phyloP scores from a whole-genome alignment of 2,797 vertebrate genomes.

The Phoebastria nigripes region DNA sequence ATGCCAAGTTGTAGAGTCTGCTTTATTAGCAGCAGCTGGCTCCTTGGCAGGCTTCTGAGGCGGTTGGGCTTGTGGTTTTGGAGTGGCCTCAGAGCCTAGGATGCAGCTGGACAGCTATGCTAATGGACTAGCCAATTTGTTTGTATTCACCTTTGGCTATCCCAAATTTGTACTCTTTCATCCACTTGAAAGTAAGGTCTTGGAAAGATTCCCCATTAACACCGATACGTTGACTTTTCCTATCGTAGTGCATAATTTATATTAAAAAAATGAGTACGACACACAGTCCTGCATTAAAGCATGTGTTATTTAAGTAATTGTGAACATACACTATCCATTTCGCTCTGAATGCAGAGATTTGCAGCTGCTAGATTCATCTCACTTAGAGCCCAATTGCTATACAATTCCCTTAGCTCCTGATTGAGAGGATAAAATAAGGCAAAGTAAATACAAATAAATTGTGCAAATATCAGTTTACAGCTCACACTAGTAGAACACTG shows the following conservation, averaged over 20 bases:
- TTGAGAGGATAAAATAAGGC: background rate
- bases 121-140: constrained; percentile 59
- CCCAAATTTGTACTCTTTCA: constrained; percentile 65
- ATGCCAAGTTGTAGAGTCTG: constrained; percentile 66
- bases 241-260: constrained; percentile 4
- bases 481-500: background rate
- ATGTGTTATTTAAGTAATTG: constrained; percentile 37
- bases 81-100: constrained; percentile 54
- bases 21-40: constrained; percentile 69
- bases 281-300: constrained; percentile 31
- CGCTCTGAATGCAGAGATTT: background rate
- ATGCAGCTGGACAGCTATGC: constrained; percentile 51
- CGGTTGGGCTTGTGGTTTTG: constrained; percentile 62
- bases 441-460: constrained; percentile 37
- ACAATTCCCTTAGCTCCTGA: background rate
- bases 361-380: constrained; percentile 28
- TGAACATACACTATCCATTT: constrained; percentile 8
- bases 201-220: constrained; percentile 46
- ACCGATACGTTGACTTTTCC: constrained; percentile 3
- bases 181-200: constrained; percentile 59
- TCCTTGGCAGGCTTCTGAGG: constrained; percentile 61
- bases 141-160: constrained; percentile 59
- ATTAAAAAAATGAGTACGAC: background rate
- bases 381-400: constrained; percentile 7
- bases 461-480: constrained; percentile 8